Evolutionary conservation across 2,797 vertebrate species (phyloP).

Genomic region (Acropternis orthonyx): DNA sequence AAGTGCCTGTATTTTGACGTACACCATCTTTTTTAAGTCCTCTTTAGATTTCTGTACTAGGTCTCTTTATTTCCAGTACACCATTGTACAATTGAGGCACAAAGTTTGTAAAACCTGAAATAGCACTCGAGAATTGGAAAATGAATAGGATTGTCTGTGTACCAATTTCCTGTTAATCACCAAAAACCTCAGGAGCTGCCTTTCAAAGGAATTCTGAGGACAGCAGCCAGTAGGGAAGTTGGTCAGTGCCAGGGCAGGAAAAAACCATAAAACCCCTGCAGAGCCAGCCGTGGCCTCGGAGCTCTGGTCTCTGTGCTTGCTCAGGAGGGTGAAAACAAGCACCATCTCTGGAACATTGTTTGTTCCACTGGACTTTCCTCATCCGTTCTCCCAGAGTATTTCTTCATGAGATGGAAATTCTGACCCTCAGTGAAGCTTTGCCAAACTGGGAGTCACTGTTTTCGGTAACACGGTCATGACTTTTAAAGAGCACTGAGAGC

Average conservation of each 20-base stretch:
- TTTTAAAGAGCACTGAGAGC: constrained; percentile 30
- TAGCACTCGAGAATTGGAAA: constrained; percentile 6
- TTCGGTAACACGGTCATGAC: constrained; percentile 20
- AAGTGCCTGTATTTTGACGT: background rate
- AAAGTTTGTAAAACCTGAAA: constrained; percentile 8
- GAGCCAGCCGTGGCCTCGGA: background rate
- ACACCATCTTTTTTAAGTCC: background rate
- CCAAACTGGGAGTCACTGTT: constrained; percentile 29
- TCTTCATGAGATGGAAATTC: constrained; percentile 50
- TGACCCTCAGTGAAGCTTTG: constrained; percentile 40
- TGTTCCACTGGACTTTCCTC: constrained; percentile 50
- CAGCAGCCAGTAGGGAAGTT: constrained; percentile 36
- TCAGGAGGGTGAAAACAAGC: constrained; percentile 39
- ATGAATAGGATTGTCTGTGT: background rate
- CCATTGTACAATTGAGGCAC: background rate
- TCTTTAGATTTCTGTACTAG: background rate
- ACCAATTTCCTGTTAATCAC: constrained; percentile 36
- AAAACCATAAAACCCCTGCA: background rate
- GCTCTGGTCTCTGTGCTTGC: background rate
- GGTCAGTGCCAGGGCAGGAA: constrained; percentile 21
- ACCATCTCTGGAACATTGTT: constrained; percentile 7
- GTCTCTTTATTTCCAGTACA: background rate
- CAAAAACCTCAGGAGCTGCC: constrained; percentile 38
- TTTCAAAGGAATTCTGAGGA: constrained; percentile 49
- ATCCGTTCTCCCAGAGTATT: constrained; percentile 51